Conservation (phyloP, 2,113 vertebrate species). For the Mastomys coucha region DNA sequence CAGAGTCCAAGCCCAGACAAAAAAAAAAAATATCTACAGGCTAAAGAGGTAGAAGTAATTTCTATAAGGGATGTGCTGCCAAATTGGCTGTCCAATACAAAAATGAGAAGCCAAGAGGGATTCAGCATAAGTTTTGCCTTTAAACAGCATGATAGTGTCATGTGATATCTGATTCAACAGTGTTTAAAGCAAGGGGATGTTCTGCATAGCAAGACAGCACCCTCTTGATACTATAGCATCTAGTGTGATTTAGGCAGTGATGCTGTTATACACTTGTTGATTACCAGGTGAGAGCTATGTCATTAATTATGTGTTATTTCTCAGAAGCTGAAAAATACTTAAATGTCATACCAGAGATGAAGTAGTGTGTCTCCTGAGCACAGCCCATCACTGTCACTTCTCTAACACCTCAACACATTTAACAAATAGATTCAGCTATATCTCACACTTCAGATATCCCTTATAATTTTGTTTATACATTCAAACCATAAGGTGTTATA, state of each 20-base stretch:
- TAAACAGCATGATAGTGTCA: background rate
- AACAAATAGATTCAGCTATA: constrained; percentile 60
- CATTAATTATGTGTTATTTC: constrained; percentile 39
- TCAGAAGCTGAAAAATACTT: constrained; percentile 57
- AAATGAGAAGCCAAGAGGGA: background rate
- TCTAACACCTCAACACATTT: constrained; percentile 63
- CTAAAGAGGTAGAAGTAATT: background rate
- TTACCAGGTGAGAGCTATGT: background rate
- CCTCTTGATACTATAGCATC: background rate
- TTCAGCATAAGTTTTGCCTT: background rate
- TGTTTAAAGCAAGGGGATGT: constrained; percentile 42
- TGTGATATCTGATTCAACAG: constrained; percentile 15
- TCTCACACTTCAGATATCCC: constrained; percentile 61
- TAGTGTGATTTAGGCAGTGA: background rate
- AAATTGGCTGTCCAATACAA: background rate
- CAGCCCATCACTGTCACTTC: constrained; percentile 66
- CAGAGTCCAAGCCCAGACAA: background rate
- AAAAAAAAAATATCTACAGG: too few relatives aligned
- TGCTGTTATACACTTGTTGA: background rate
- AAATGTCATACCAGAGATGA: constrained; percentile 34
- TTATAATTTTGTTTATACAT: constrained; percentile 73
- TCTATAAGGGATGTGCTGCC: background rate
- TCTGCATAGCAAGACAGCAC: background rate
- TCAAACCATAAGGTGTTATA: constrained; percentile 61
- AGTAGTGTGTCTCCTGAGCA: constrained; percentile 32